These are phyloP conservation scores for Austrofundulus limnaeus DNA, from an alignment of 2,113 vertebrate species.

Conservation along the genomic window DNA sequence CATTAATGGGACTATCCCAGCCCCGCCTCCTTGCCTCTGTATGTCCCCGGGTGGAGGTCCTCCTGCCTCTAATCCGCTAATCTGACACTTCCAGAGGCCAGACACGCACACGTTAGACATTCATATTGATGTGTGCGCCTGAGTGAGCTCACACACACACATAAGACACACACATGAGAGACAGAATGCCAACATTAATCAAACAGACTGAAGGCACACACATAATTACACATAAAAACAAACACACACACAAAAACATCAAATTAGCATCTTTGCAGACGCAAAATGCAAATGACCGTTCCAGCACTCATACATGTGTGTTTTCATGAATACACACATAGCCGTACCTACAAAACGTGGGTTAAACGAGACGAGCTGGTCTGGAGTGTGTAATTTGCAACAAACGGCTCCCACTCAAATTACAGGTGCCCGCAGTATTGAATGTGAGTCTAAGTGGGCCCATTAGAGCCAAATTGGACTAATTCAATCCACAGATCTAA, in stretches of 20 bases:
- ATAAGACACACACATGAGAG: slow-evolving; percentile 24
- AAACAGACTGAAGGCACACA: slow-evolving; percentile 45
- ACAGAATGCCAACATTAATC: slow-evolving; percentile 53
- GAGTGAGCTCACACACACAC: slow-evolving; percentile 21
- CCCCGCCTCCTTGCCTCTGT: slow-evolving; percentile 6
- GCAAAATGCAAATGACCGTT: slow-evolving; percentile 14
- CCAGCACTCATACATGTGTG: slow-evolving; percentile 8
- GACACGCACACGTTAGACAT: slow-evolving; percentile 44
- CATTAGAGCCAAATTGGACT: slow-evolving; percentile 67
- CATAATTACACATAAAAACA: slow-evolving; percentile 58
- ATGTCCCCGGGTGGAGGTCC: slow-evolving; percentile 34
- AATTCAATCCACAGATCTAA: slow-evolving; percentile 69
- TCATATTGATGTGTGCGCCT: slow-evolving; percentile 34
- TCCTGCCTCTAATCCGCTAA: slow-evolving; percentile 61
- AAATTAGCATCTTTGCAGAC: slow-evolving; percentile 42
- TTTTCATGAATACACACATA: neutral
- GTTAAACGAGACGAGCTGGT: slow-evolving; percentile 43
- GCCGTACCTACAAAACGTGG: slow-evolving; percentile 30
- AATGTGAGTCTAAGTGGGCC: slow-evolving; percentile 56
- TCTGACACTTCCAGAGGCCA: slow-evolving; percentile 65
- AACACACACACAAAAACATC: slow-evolving; percentile 29
- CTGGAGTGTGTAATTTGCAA: slow-evolving; percentile 55
- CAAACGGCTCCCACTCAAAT: slow-evolving; percentile 59
- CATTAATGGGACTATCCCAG: slow-evolving; percentile 33
- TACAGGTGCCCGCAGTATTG: slow-evolving; percentile 60